Percentiles rank a stretch among this genome's conserved stretches.
phyloP scores from a whole-genome alignment of 2,113 vertebrate species.

The Trogon surrucura region DNA sequence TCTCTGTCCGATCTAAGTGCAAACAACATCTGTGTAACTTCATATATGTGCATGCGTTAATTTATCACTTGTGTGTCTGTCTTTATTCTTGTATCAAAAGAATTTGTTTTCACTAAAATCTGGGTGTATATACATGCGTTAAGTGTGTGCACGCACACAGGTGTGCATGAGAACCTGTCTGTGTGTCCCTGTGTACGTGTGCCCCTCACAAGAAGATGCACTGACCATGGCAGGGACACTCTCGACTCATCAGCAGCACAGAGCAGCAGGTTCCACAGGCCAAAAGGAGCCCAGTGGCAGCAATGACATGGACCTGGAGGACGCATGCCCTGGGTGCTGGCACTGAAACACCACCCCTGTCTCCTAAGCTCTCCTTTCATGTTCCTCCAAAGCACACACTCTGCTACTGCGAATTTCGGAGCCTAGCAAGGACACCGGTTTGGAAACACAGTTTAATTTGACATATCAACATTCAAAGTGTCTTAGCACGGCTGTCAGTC shows the following conservation, averaged over 20 bases:
- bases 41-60: no score
- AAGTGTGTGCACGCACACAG: background rate
- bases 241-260: background rate
- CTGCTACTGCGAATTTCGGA: background rate
- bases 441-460: background rate
- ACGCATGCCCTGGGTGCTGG: background rate
- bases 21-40: background rate
- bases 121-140: background rate
- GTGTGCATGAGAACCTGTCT: background rate
- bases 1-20: background rate
- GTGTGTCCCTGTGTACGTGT: background rate
- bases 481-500: background rate
- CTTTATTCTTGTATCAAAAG: background rate
- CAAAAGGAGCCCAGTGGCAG: background rate
- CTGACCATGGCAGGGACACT: background rate
- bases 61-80: background rate
- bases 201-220: background rate
- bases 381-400: background rate
- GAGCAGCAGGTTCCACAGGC: background rate
- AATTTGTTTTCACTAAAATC: background rate
- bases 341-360: background rate
- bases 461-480: background rate
- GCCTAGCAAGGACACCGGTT: background rate
- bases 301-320: background rate
- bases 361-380: background rate